Base-by-base conservation (phyloP, 37 sponge, comb jelly and placozoan species). In the Ephydatia muelleri region DNA sequence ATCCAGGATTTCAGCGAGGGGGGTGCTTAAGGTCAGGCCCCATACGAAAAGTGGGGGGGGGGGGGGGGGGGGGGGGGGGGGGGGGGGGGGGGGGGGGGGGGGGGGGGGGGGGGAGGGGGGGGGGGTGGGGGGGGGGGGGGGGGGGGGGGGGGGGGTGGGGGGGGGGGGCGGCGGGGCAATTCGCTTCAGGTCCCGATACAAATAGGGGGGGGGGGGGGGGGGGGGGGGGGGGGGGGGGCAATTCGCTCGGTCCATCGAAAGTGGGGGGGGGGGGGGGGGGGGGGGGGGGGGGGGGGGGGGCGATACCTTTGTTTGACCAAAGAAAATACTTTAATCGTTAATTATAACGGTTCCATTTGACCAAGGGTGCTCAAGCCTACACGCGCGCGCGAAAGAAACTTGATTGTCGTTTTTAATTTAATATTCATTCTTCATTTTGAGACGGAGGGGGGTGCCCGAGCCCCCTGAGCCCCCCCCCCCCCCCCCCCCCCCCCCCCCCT, bases 71-170 rank as follows among this genome's bases (percentile, higher is more conserved):
- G 28, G 28, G 11, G 69, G n/a, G 5, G 69, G 28, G 2, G 69
- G 28, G n/a, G 69, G 21, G 14, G n/a, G n/a, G 74, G 74, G 23
- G n/a, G 74, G 23, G 74, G 74, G 32, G 32, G 32, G n/a, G 35
- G 76, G 32, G 35, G 76, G 39, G 6, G 76, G 6, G 35, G 76
- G 32, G 30, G 35, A 75, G 76, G 30, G n/a, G n/a, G n/a, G n/a
- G n/a, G n/a, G n/a, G n/a, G n/a, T n/a, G n/a, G n/a, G n/a, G n/a
- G n/a, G n/a, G n/a, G n/a, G n/a, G n/a, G n/a, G n/a, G n/a, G n/a
- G n/a, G n/a, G n/a, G n/a, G n/a, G n/a, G n/a, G n/a, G 32, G 32
- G 30, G n/a, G 76, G 35, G 39, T 26, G 76, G 39, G 30, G 30
- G 9, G 30, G 76, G 39, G 6, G 69, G 69, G 5, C 5, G 28